These are phyloP conservation scores for Arizona elegans DNA, from an alignment of 2,113 vertebrate genomes.

Conservation along the genomic window DNA sequence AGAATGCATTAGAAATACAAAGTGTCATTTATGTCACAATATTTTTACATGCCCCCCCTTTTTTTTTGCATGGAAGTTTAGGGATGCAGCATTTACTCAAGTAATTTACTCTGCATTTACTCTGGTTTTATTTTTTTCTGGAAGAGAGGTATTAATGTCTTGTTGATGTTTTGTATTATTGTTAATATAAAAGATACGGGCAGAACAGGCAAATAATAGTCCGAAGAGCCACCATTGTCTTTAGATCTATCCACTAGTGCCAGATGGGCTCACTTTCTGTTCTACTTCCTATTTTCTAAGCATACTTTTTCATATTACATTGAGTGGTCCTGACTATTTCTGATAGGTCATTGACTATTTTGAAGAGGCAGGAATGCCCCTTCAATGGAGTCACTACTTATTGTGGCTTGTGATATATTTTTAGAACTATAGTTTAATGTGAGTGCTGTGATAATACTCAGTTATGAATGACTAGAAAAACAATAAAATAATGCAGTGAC, in stretches of 20 bases:
- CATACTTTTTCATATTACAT: neutral
- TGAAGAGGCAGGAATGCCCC: neutral
- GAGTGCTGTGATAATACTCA: neutral
- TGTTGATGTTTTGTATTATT: neutral
- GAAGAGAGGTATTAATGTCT: neutral
- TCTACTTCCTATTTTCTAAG: neutral
- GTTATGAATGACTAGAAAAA: neutral
- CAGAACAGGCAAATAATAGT: neutral
- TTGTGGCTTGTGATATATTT: neutral
- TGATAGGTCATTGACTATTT: neutral
- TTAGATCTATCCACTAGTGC: neutral
- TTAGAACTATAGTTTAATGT: neutral
- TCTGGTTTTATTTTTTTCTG: neutral
- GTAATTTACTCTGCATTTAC: too few species aligned
- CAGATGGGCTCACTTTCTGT: neutral
- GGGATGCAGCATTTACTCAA: neutral
- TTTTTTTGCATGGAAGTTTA: neutral
- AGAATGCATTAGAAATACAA: conserved; percentile 26
- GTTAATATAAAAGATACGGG: neutral
- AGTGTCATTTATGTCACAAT: neutral
- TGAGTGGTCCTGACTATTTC: neutral
- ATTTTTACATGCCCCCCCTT: neutral
- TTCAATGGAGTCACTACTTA: neutral
- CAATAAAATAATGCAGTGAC: neutral
- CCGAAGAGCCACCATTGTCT: neutral